These are phyloP conservation scores for Esperia sulphurella DNA, from an alignment of 2,888 invertebrate species.

Conservation along the genomic window DNA sequence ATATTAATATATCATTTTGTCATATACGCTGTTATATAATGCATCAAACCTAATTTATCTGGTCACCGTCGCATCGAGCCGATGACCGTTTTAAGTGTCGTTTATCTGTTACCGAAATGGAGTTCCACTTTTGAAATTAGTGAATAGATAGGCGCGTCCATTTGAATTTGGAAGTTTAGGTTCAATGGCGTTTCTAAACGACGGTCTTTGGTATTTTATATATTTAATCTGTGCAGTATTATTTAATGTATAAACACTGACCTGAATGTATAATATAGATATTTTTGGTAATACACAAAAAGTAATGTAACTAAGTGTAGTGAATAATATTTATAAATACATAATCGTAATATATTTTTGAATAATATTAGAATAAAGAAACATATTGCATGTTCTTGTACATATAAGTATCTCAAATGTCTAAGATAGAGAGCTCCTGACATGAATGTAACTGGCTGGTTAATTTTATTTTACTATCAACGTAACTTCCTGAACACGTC, in stretches of 20 bases:
- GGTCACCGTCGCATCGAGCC: constrained; percentile 41
- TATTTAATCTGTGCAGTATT: neutral
- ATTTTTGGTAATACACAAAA: too few species aligned
- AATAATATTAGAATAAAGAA: too few species aligned
- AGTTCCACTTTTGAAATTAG: constrained; percentile 29
- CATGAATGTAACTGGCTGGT: constrained; percentile 17
- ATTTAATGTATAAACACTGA: too few species aligned
- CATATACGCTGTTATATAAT: constrained; percentile 60
- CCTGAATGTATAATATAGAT: too few species aligned
- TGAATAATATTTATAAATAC: too few species aligned
- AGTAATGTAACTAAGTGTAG: too few species aligned
- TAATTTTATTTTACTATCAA: constrained; percentile 51
- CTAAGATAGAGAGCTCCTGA: too few species aligned
- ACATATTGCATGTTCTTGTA: too few species aligned
- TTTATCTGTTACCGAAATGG: constrained; percentile 39
- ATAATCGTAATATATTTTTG: too few species aligned
- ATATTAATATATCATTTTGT: constrained; percentile 63
- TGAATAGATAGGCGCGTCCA: constrained; percentile 17
- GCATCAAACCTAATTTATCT: constrained; percentile 66
- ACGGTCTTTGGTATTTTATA: neutral
- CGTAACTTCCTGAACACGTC: constrained; percentile 37
- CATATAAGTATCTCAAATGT: too few species aligned
- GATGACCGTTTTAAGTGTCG: constrained; percentile 53
- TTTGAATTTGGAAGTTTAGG: constrained; percentile 15
- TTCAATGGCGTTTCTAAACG: constrained; percentile 8